Evolutionary conservation across 2,797 vertebrate species (phyloP).

Genomic region (Epinephelus coioides): DNA sequence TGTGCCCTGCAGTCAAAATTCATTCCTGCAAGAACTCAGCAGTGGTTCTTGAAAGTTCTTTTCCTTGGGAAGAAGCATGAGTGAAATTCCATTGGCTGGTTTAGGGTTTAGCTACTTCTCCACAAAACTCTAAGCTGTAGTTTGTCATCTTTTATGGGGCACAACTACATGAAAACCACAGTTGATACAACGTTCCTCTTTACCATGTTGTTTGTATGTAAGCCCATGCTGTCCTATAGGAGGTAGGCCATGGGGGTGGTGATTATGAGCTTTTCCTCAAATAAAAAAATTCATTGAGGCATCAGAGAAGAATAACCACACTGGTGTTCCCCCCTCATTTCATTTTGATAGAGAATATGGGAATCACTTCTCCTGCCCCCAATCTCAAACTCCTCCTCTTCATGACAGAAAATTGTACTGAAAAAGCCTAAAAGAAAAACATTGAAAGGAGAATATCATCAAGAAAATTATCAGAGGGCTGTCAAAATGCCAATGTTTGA

Average conservation of each 20-base stretch:
- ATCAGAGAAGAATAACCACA: neutral
- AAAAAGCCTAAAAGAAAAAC: neutral
- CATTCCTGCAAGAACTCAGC: neutral
- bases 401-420: neutral
- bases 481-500: neutral
- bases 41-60: neutral
- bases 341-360: constrained; percentile 12
- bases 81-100: neutral
- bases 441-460: neutral
- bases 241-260: neutral
- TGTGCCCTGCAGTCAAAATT: neutral
- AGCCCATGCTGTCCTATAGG: neutral
- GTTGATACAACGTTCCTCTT: neutral
- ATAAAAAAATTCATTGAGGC: neutral
- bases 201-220: neutral
- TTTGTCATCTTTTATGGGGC: neutral
- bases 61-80: neutral
- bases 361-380: constrained; percentile 2
- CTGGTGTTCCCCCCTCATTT: constrained; percentile 5
- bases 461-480: neutral
- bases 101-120: neutral
- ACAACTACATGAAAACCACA: neutral
- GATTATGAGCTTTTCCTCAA: constrained; percentile 6
- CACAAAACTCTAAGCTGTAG: neutral
- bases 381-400: constrained; percentile 4